These are phyloP conservation scores for Elmis aenea DNA, from an alignment of 2,888 invertebrate genomes.

Conservation along the genomic window DNA sequence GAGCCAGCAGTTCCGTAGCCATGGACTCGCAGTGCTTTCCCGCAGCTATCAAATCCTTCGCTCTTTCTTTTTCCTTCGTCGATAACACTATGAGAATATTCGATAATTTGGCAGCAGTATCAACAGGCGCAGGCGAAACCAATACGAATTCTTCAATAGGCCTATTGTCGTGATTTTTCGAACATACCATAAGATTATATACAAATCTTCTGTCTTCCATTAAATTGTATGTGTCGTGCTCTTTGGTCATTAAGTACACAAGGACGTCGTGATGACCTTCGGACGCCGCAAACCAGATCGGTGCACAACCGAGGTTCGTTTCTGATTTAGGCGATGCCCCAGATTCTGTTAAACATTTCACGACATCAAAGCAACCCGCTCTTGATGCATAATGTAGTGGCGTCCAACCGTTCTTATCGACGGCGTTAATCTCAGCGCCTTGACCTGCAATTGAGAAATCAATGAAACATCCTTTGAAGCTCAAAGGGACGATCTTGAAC, in stretches of 20 bases:
- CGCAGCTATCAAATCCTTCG: slow-evolving; percentile 92
- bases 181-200: slow-evolving; percentile 97
- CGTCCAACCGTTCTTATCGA: slow-evolving; percentile 96
- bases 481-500: no score
- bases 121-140: slow-evolving; percentile 98
- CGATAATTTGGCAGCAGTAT: slow-evolving; percentile 96
- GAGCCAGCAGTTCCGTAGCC: slow-evolving; percentile 92
- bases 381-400: slow-evolving; percentile 91
- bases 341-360: slow-evolving; percentile 89
- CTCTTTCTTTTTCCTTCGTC: slow-evolving; percentile 95
- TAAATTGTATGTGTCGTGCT: slow-evolving; percentile 93
- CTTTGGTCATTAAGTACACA: slow-evolving; percentile 93
- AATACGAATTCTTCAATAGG: slow-evolving; percentile 97
- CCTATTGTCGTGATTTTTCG: slow-evolving; percentile 91
- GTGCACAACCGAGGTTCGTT: slow-evolving; percentile 93
- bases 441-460: slow-evolving; percentile 56
- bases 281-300: slow-evolving; percentile 97
- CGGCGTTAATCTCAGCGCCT: slow-evolving; percentile 97
- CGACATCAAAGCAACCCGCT: slow-evolving; percentile 92
- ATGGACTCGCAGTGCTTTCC: slow-evolving; percentile 95
- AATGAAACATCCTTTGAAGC: no score
- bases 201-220: slow-evolving; percentile 99
- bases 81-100: slow-evolving; percentile 85
- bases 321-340: slow-evolving; percentile 94
- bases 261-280: slow-evolving; percentile 95